Conservation (phyloP, 2,113 vertebrate genomes). For the Trogon melanurus region DNA sequence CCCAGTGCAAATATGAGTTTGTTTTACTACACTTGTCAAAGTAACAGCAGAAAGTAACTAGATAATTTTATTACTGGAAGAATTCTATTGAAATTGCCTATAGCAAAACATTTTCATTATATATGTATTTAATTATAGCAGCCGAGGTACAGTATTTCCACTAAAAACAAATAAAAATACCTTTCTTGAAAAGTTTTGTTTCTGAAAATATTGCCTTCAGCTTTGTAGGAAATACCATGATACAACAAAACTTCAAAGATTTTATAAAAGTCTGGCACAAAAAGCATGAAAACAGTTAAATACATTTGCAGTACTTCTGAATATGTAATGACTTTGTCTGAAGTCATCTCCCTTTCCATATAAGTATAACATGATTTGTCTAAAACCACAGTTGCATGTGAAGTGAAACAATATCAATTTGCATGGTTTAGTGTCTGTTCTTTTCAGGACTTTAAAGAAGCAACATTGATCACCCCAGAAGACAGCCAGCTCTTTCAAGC, state of each 20-base stretch:
- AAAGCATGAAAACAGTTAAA: background rate
- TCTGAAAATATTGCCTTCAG: background rate
- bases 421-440: background rate
- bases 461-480: slow-evolving; percentile 41
- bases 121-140: background rate
- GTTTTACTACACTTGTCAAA: background rate
- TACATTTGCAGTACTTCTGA: background rate
- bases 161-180: background rate
- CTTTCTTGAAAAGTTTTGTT: background rate
- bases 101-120: background rate
- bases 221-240: background rate
- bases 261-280: background rate
- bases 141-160: background rate
- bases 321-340: background rate
- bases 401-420: background rate
- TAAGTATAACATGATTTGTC: background rate
- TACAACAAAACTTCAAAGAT: background rate
- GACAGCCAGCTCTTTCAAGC: slow-evolving; percentile 65
- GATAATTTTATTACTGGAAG: background rate
- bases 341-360: background rate
- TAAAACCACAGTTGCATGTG: background rate
- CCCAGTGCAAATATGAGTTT: background rate
- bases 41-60: background rate
- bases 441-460: slow-evolving; percentile 81
- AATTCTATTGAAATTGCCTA: background rate